A percentile compares a stretch with the other conserved stretches of the same genome.
phyloP scores from a whole-genome alignment of 1,140 invertebrate species.

The Brachionus rotundiformis region DNA sequence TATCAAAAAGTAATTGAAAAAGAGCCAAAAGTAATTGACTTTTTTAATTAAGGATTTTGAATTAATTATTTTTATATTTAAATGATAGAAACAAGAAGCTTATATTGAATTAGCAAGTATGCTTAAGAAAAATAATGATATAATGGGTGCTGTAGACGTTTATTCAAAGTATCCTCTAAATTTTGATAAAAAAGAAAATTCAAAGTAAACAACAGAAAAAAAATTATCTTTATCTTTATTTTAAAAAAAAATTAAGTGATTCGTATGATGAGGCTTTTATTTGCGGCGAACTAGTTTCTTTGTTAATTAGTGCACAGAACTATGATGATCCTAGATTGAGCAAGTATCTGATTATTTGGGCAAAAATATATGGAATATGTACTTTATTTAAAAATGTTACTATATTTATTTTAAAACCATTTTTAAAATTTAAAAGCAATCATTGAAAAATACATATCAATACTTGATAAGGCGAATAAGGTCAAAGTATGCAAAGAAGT shows the following conservation, averaged over 20 bases:
- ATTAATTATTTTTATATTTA: too few species aligned
- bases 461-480: slow-evolving; percentile 47
- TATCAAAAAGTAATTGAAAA: slow-evolving; percentile 34
- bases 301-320: slow-evolving; percentile 30
- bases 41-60: too few species aligned
- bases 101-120: slow-evolving; percentile 48
- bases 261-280: slow-evolving; percentile 37
- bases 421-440: slow-evolving; percentile 17
- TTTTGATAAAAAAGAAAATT: neutral
- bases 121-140: slow-evolving; percentile 41
- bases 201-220: neutral
- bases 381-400: neutral
- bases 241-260: neutral
- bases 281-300: slow-evolving; percentile 26
- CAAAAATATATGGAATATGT: slow-evolving; percentile 18
- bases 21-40: slow-evolving; percentile 35
- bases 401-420: neutral
- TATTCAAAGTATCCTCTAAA: slow-evolving; percentile 39
- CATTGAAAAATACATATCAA: slow-evolving; percentile 45
- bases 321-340: slow-evolving; percentile 35
- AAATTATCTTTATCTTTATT: neutral
- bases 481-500: slow-evolving; percentile 35
- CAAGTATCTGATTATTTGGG: slow-evolving; percentile 46
- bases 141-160: slow-evolving; percentile 43
- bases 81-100: slow-evolving; percentile 41